phyloP scores from a whole-genome alignment of 2,888 invertebrate genomes.

The Volucella inanis region DNA sequence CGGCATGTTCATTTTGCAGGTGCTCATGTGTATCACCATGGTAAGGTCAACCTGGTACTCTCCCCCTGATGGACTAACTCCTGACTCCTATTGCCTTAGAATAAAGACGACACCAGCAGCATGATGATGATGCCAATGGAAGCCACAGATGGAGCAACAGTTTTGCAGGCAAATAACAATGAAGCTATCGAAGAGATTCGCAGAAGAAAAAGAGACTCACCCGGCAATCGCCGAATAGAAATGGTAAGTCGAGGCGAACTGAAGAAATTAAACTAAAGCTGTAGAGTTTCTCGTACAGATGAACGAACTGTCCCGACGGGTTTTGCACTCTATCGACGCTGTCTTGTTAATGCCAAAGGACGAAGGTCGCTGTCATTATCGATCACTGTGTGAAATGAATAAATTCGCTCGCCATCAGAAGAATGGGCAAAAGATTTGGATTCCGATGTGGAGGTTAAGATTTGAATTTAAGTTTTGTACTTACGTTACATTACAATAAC shows the following conservation, averaged over 20 bases:
- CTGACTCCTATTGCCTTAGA: slow-evolving; percentile 68
- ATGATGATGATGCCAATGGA: slow-evolving; percentile 83
- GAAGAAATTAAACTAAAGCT: background rate
- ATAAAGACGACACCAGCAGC: slow-evolving; percentile 77
- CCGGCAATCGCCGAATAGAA: slow-evolving; percentile 34
- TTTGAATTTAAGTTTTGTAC: background rate
- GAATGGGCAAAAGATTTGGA: slow-evolving; percentile 86
- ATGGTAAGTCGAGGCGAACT: slow-evolving; percentile 47
- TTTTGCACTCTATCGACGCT: slow-evolving; percentile 85
- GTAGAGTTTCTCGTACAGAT: slow-evolving; percentile 62
- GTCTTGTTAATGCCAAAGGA: slow-evolving; percentile 84
- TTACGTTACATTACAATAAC: background rate
- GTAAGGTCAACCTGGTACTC: slow-evolving; percentile 75
- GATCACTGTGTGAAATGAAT: slow-evolving; percentile 88
- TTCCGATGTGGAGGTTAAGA: slow-evolving; percentile 89
- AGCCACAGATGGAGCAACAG: slow-evolving; percentile 72
- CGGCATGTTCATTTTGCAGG: slow-evolving; percentile 90
- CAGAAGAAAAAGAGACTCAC: slow-evolving; percentile 75
- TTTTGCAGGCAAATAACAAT: slow-evolving; percentile 51
- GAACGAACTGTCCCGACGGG: slow-evolving; percentile 85
- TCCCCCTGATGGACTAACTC: background rate
- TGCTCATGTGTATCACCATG: slow-evolving; percentile 89
- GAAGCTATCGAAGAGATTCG: slow-evolving; percentile 78
- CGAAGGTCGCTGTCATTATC: slow-evolving; percentile 86
- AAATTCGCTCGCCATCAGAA: slow-evolving; percentile 85